Evolutionary conservation across 1,140 invertebrate species (phyloP).

Genomic region (Drosophila virilis): DNA sequence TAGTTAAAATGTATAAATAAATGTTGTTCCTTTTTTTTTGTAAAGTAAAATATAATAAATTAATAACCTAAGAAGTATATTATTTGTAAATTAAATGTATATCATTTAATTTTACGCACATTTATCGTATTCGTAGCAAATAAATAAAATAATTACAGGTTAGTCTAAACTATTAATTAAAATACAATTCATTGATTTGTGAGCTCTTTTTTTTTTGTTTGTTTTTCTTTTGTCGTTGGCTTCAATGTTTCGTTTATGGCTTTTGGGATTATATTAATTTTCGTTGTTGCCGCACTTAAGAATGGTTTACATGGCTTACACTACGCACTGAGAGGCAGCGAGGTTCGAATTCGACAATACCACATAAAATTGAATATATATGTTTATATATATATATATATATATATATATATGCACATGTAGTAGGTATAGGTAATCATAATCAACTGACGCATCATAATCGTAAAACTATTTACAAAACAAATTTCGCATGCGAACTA

Average conservation of each 20-base stretch:
- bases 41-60: constrained; percentile 61
- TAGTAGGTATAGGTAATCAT: not conserved
- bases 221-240: constrained; percentile 45
- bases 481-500: constrained; percentile 47
- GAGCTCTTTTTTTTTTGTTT: constrained; percentile 34
- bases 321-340: constrained; percentile 82
- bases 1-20: constrained; percentile 61
- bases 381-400: constrained; percentile 17
- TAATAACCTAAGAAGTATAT: constrained; percentile 64
- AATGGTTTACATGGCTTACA: constrained; percentile 54
- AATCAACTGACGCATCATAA: constrained; percentile 35
- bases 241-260: constrained; percentile 46
- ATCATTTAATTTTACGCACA: constrained; percentile 65
- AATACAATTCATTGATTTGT: constrained; percentile 71
- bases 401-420: constrained; percentile 22
- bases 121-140: constrained; percentile 40
- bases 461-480: constrained; percentile 59
- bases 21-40: constrained; percentile 26
- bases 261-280: constrained; percentile 12
- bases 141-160: constrained; percentile 63
- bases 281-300: constrained; percentile 21
- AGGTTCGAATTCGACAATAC: constrained; percentile 70
- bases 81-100: constrained; percentile 33
- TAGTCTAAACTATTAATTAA: constrained; percentile 48
- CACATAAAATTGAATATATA: constrained; percentile 24